A percentile compares a stretch with the other conserved stretches of the same genome.
Evolutionary conservation across 2,888 invertebrate genomes (phyloP).

Genomic region (Tortrix viridana): DNA sequence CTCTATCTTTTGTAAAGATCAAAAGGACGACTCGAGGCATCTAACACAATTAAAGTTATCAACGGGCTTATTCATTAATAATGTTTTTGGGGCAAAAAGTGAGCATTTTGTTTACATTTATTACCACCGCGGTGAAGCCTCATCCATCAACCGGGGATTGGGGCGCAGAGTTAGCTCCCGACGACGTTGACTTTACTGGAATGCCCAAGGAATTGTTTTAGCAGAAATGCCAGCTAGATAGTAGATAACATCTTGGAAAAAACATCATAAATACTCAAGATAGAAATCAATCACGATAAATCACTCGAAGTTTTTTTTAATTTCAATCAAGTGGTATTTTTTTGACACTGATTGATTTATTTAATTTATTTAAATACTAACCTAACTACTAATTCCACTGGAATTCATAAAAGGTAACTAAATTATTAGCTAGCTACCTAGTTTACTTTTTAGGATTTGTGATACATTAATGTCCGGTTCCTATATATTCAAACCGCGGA

Average conservation of each 20-base stretch:
- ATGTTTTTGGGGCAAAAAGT: conserved; percentile 67
- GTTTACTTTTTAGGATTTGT: too few species aligned
- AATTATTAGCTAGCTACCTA: too few species aligned
- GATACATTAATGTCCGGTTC: too few species aligned
- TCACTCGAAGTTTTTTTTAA: too few species aligned
- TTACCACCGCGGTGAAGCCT: conserved; percentile 72
- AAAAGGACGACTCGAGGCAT: conserved; percentile 58
- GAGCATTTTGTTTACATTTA: conserved; percentile 81
- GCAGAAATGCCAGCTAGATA: not conserved
- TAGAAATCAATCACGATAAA: too few species aligned
- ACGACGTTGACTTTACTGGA: conserved; percentile 47
- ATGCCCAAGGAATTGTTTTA: conserved; percentile 41
- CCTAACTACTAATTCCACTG: too few species aligned
- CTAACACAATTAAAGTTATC: conserved; percentile 76
- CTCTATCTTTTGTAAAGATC: conserved; percentile 61
- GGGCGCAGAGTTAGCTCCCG: conserved; percentile 50
- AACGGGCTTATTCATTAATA: conserved; percentile 71
- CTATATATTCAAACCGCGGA: too few species aligned
- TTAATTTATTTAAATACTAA: too few species aligned
- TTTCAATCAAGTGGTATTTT: too few species aligned
- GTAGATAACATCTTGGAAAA: not conserved
- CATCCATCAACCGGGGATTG: conserved; percentile 79
- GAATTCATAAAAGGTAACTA: too few species aligned
- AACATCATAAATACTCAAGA: too few species aligned
- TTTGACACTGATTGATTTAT: too few species aligned